Base-by-base conservation (phyloP, 2,888 invertebrate genomes). In the Bruchidius siliquastri region DNA sequence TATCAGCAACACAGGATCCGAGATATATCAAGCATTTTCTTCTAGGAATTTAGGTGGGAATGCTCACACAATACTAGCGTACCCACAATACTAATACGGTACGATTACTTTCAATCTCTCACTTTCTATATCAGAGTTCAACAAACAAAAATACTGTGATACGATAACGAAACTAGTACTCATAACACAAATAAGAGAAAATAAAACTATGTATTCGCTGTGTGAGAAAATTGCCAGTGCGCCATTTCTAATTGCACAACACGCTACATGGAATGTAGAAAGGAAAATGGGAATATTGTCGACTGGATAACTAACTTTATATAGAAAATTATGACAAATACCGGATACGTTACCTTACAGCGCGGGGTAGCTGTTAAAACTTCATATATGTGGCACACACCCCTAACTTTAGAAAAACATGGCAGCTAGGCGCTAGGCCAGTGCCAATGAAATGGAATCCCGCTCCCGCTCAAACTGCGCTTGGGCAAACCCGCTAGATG, bases 361-460 rank as follows among this genome's bases (percentile, higher is more conserved):
- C 77, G 79, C 81, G 83, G 85, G 85, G 86, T 81, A 81, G 83
- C 81, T 83, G 83, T 83, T 83, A 80, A 83, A 83, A 82, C 81
- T 82, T 82, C 80, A 79, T 80, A 80, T 81, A 81, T 81, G 83
- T 79, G 74, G 75, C 82, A 86, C 85, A 86, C 86, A 91, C 91
- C 91, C 91, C 91, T 90, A 90, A 77, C 18, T 71, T 89, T 90
- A 91, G 90, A 90, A 91, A 91, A 92, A 92, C 92, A 93, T 93
- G 93, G 92, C 92, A 91, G 90, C 84, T 82, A 83, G 84, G 84
- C 85, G 81, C 83, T 82, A 81, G 79, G 84, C 84, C 83, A 83
- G 82, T 83, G 83, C 83, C 84, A 84, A 84, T 84, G 80, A 81
- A 80, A 77, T 76, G 77, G 80, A 49, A 49, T 49, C 49, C 49